phyloP scores from a whole-genome alignment of 2,113 vertebrate genomes.

The Cercocebus atys region DNA sequence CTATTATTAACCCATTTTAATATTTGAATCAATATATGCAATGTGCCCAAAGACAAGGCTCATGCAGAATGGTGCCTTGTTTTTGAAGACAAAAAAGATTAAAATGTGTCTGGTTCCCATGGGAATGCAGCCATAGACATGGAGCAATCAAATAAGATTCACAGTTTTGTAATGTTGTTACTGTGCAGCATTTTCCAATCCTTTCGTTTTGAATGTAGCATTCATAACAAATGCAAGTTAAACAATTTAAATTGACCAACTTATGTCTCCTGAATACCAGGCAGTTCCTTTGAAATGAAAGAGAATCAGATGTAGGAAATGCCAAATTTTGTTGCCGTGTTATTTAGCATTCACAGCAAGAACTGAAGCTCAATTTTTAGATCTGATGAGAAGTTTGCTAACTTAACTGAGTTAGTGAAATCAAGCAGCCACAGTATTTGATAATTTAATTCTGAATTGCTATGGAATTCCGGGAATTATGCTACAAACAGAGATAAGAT shows the following conservation, averaged over 20 bases:
- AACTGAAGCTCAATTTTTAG: not conserved
- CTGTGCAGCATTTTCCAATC: not conserved
- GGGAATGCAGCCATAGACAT: not conserved
- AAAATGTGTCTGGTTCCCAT: constrained; percentile 31
- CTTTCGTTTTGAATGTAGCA: not conserved
- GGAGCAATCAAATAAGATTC: not conserved
- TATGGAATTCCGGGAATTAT: not conserved
- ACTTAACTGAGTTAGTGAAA: not conserved
- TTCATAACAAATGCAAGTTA: not conserved
- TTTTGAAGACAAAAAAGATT: not conserved
- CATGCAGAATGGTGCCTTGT: not conserved
- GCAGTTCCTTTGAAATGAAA: constrained; percentile 4
- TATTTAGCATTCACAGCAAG: not conserved
- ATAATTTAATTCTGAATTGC: not conserved
- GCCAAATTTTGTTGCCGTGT: not conserved
- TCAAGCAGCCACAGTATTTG: not conserved
- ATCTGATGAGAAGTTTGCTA: not conserved
- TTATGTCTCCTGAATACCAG: not conserved
- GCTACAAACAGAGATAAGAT: not conserved
- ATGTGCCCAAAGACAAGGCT: not conserved
- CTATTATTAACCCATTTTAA: not conserved
- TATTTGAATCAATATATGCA: not conserved
- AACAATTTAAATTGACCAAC: not conserved
- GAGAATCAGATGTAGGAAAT: not conserved
- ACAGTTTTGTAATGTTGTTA: not conserved